These are phyloP conservation scores for Planiliza haematocheilus DNA, from an alignment of 2,113 vertebrate genomes.

Conservation along the genomic window DNA sequence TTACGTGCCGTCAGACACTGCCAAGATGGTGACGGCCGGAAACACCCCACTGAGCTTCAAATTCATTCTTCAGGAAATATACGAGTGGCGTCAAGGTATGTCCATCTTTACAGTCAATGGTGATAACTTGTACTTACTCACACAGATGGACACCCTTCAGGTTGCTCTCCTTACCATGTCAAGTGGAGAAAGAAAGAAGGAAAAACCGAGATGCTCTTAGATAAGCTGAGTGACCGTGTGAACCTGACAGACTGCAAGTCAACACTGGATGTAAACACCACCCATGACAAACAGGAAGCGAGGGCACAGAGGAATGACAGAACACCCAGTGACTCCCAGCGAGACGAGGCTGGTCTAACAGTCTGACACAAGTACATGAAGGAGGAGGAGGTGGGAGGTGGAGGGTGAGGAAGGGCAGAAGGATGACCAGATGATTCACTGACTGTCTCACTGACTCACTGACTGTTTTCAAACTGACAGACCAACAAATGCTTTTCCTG, in stretches of 20 bases:
- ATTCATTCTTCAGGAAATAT: too few species aligned
- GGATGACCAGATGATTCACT: slow-evolving; percentile 29
- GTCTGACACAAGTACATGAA: slow-evolving; percentile 28
- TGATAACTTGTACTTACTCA: too few species aligned
- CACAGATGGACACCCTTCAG: too few species aligned
- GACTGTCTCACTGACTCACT: slow-evolving; percentile 25
- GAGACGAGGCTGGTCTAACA: slow-evolving; percentile 9
- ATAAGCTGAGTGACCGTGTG: too few species aligned
- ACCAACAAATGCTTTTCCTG: slow-evolving; percentile 1
- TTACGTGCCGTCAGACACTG: too few species aligned
- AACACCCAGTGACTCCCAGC: slow-evolving; percentile 7
- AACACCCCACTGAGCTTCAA: too few species aligned
- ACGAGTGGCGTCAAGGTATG: too few species aligned
- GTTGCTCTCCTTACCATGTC: not conserved
- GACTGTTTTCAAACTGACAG: slow-evolving; percentile 5
- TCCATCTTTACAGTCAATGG: too few species aligned
- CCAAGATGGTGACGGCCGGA: too few species aligned
- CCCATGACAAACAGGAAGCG: slow-evolving; percentile 43
- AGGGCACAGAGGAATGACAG: slow-evolving; percentile 20
- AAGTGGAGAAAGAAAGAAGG: too few species aligned
- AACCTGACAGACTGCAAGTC: not conserved
- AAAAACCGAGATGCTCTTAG: too few species aligned
- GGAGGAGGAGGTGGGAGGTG: not conserved
- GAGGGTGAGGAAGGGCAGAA: not conserved
- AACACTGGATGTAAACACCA: slow-evolving; percentile 1